Evolutionary conservation across 1,140 invertebrate genomes (phyloP).

Genomic region (Callitettix versicolor): DNA sequence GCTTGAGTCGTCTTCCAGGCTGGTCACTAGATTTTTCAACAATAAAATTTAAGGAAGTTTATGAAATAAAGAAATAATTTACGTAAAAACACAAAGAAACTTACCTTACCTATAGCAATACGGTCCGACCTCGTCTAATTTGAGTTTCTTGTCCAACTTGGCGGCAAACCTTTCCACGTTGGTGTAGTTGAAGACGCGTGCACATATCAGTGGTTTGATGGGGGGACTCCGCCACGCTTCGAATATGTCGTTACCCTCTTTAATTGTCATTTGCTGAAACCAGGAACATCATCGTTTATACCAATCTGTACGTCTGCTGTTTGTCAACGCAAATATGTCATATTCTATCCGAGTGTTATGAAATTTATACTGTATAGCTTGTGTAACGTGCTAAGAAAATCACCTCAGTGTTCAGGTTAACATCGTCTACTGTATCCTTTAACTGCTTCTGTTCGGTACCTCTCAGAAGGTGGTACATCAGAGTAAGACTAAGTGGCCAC

Average conservation of each 20-base stretch:
- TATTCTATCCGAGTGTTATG: constrained; percentile 15
- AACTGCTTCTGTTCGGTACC: no score
- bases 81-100: neutral
- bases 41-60: no score
- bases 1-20: no score
- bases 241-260: constrained; percentile 66
- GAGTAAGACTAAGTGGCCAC: no score
- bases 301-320: no score
- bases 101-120: constrained; percentile 76
- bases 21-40: no score
- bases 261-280: constrained; percentile 55
- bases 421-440: no score
- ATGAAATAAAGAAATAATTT: neutral
- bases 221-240: constrained; percentile 73
- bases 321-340: no score
- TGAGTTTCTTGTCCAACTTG: constrained; percentile 54
- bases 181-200: constrained; percentile 80
- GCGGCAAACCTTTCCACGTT: constrained; percentile 67
- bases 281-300: no score
- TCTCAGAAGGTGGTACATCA: no score
- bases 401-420: no score
- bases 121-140: constrained; percentile 70
- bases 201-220: constrained; percentile 68
- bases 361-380: neutral
- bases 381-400: no score